A percentile compares a stretch with the other conserved stretches of the same genome.
phyloP scores from a whole-genome alignment of 2,888 invertebrate genomes.

The Eupithecia vulgata region DNA sequence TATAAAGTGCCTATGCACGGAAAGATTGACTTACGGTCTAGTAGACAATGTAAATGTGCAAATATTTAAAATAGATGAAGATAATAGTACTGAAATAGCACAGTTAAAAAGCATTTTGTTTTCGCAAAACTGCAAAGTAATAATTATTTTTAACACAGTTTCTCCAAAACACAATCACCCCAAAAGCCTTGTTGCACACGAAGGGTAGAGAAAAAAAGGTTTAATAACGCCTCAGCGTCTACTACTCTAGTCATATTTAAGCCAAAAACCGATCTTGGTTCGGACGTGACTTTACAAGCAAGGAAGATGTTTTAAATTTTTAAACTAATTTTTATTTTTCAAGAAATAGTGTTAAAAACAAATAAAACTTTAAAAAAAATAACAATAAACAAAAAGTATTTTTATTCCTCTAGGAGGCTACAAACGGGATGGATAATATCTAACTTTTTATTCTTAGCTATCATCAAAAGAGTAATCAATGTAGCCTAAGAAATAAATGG shows the following conservation, averaged over 20 bases:
- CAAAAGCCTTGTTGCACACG: slow-evolving; percentile 42
- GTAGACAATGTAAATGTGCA: not conserved
- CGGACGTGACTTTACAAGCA: slow-evolving; percentile 22
- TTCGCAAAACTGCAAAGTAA: not conserved
- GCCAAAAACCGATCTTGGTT: slow-evolving; percentile 56
- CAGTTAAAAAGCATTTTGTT: not conserved
- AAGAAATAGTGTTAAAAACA: too few species aligned
- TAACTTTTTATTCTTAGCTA: too few species aligned
- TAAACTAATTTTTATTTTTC: too few species aligned
- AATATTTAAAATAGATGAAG: not conserved
- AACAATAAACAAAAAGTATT: too few species aligned
- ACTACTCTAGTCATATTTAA: slow-evolving; percentile 67
- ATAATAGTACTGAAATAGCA: not conserved
- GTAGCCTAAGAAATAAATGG: too few species aligned
- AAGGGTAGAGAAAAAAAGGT: slow-evolving; percentile 55
- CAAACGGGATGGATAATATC: not conserved
- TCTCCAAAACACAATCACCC: slow-evolving; percentile 21
- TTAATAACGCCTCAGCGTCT: slow-evolving; percentile 56
- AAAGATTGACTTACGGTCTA: not conserved
- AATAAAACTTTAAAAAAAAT: too few species aligned
- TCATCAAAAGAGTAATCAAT: too few species aligned
- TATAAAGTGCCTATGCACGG: not conserved
- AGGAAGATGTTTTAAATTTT: too few species aligned
- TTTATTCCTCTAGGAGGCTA: not conserved
- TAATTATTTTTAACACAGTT: not conserved